phyloP scores from a whole-genome alignment of 1,140 invertebrate species.

The Diuraphis noxia region DNA sequence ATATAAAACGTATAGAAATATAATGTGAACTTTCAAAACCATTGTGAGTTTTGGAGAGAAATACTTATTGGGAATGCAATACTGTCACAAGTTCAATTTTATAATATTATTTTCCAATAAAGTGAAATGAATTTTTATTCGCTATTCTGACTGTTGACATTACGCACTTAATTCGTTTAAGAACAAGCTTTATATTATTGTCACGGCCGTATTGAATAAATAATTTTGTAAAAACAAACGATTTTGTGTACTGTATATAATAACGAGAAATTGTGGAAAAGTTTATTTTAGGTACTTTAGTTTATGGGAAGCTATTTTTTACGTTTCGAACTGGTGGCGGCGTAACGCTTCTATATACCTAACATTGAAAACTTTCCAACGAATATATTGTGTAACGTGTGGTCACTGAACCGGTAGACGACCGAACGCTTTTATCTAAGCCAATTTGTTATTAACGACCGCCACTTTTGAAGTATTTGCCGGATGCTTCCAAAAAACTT shows the following conservation, averaged over 20 bases:
- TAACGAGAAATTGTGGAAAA: background rate
- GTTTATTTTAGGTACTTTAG: background rate
- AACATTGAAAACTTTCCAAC: background rate
- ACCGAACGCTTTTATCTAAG: background rate
- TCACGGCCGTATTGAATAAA: background rate
- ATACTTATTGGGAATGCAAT: background rate
- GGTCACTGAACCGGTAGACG: background rate
- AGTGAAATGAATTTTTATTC: background rate
- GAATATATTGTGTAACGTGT: background rate
- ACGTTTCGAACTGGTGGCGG: background rate
- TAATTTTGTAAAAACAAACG: background rate
- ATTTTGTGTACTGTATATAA: background rate
- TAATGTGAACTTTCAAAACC: background rate
- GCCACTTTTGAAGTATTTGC: background rate
- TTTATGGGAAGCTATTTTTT: background rate
- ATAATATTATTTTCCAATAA: background rate
- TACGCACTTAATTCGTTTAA: background rate
- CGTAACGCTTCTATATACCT: background rate
- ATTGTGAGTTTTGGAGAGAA: background rate
- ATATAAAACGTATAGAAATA: background rate
- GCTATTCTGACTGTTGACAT: background rate
- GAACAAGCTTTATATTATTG: background rate
- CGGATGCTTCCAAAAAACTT: background rate
- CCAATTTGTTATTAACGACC: background rate
- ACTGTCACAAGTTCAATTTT: background rate